These are phyloP conservation scores for Suillia variegata DNA, from an alignment of 2,888 invertebrate genomes.

Conservation along the genomic window DNA sequence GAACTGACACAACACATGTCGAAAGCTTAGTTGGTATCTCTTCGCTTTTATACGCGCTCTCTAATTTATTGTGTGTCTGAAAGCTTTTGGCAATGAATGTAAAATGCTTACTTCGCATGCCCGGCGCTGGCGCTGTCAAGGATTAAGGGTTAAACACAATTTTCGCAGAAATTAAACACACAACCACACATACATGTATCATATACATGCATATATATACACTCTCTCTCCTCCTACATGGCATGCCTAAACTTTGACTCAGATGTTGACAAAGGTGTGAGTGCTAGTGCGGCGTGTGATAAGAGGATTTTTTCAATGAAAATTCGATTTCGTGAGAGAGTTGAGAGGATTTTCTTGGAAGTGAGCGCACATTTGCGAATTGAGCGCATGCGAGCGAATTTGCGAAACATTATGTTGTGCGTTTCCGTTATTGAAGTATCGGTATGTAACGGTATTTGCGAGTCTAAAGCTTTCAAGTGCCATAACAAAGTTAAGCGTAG, in stretches of 20 bases:
- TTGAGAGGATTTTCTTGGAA: too few relatives aligned
- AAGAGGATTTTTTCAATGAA: conserved; percentile 27
- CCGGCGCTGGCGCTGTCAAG: neutral
- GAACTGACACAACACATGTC: too few relatives aligned
- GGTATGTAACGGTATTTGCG: too few relatives aligned
- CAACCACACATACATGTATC: neutral
- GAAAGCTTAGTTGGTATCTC: too few relatives aligned
- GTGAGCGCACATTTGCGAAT: too few relatives aligned
- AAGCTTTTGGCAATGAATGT: conserved; percentile 6
- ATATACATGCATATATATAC: neutral
- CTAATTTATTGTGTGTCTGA: neutral
- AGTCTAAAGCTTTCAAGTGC: too few relatives aligned
- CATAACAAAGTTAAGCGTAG: too few relatives aligned
- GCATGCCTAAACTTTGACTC: too few relatives aligned
- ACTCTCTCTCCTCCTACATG: neutral
- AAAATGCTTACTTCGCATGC: neutral
- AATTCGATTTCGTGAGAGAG: neutral
- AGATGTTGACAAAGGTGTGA: too few relatives aligned
- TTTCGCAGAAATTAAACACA: neutral
- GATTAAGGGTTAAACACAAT: conserved; percentile 3
- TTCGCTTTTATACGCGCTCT: neutral
- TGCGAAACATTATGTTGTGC: too few relatives aligned
- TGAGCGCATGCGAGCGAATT: too few relatives aligned
- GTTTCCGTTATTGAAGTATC: too few relatives aligned
- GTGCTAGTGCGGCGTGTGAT: conserved; percentile 10